Conservation (phyloP, 1,140 invertebrate species). For the Eubasilissa regina region DNA sequence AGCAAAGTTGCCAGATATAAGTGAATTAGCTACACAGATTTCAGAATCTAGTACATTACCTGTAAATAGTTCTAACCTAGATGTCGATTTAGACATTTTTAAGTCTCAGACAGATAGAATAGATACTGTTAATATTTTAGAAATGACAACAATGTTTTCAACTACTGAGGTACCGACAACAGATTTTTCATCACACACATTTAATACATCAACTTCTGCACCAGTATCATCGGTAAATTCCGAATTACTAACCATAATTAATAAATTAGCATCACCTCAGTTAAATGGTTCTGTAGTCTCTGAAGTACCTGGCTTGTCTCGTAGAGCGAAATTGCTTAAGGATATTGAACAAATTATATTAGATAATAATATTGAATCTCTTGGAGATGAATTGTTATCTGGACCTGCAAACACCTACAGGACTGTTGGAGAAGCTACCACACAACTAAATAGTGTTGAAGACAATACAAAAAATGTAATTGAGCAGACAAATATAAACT, state of each 20-base stretch:
- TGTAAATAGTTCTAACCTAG: not conserved
- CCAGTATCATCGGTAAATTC: constrained; percentile 25
- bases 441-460: constrained; percentile 6
- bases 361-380: constrained; percentile 65
- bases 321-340: constrained; percentile 69
- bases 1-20: not conserved
- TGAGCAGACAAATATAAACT: not conserved
- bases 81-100: not conserved
- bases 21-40: not conserved
- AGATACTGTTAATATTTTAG: constrained; percentile 5
- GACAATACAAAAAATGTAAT: constrained; percentile 4
- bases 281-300: constrained; percentile 19
- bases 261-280: constrained; percentile 37
- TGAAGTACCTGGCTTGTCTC: constrained; percentile 63
- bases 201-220: constrained; percentile 26
- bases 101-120: not conserved
- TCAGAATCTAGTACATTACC: not conserved
- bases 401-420: not conserved
- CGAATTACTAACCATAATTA: constrained; percentile 51
- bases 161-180: constrained; percentile 31
- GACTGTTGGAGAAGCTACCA: constrained; percentile 15
- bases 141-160: constrained; percentile 42
- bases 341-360: constrained; percentile 70
- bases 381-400: constrained; percentile 45
- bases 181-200: constrained; percentile 19